Conservation (phyloP, 2,113 vertebrate species). For the Nanorana parkeri region DNA sequence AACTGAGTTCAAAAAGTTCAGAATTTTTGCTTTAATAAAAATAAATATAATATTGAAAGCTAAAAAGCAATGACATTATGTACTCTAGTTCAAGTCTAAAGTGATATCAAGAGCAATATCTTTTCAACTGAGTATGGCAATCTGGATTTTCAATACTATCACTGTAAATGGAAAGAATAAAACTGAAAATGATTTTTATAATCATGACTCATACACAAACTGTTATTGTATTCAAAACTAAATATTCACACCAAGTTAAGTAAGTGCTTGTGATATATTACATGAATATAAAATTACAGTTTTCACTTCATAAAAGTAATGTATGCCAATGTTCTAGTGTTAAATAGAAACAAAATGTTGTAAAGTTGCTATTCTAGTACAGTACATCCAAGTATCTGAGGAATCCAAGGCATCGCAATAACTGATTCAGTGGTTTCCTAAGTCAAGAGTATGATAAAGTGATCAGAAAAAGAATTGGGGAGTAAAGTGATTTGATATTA, state of each 20-base stretch:
- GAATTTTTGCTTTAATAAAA: too few species aligned
- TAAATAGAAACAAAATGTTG: slow-evolving; percentile 19
- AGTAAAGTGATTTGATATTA: not conserved
- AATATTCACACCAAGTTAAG: slow-evolving; percentile 57
- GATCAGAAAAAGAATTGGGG: slow-evolving; percentile 18
- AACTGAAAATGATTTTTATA: slow-evolving; percentile 46
- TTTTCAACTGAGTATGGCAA: slow-evolving; percentile 30
- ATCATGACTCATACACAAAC: slow-evolving; percentile 50
- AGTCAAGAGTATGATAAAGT: slow-evolving; percentile 19
- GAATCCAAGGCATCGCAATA: slow-evolving; percentile 30
- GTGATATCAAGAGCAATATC: slow-evolving; percentile 8
- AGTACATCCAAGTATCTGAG: slow-evolving; percentile 47
- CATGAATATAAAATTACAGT: slow-evolving; percentile 56
- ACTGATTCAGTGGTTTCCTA: slow-evolving; percentile 17
- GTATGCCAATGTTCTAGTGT: slow-evolving; percentile 46
- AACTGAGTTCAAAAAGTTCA: too few species aligned
- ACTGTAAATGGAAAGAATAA: slow-evolving; percentile 51
- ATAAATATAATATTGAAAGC: too few species aligned
- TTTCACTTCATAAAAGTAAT: slow-evolving; percentile 56
- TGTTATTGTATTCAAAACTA: slow-evolving; percentile 49
- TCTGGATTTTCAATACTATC: slow-evolving; percentile 32
- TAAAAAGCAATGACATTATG: not conserved
- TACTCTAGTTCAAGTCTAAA: not conserved
- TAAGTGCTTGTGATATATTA: slow-evolving; percentile 57
- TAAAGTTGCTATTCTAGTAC: slow-evolving; percentile 42